Conservation (phyloP, 1,140 invertebrate species). For the Brachionus manjavacas region DNA sequence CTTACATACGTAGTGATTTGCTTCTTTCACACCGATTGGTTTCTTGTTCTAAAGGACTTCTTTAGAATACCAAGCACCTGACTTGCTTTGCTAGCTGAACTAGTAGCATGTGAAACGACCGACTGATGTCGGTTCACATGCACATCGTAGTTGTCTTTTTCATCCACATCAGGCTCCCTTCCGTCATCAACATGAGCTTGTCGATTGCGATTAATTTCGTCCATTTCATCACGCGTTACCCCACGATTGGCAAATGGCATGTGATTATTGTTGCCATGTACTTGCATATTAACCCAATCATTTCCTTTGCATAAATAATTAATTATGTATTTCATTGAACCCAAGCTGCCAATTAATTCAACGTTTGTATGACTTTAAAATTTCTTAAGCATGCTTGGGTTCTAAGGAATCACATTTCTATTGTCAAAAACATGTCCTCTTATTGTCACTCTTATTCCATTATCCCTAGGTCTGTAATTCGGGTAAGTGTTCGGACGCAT, state of each 20-base stretch:
- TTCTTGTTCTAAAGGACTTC: no score
- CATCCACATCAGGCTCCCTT: not conserved
- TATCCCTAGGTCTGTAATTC: not conserved
- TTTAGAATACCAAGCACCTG: no score
- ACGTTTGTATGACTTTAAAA: not conserved
- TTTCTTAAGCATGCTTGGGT: not conserved
- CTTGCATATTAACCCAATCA: not conserved
- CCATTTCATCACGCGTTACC: not conserved
- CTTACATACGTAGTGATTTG: no score
- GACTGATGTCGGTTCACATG: not conserved
- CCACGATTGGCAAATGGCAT: not conserved
- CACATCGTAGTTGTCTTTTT: not conserved
- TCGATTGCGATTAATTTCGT: not conserved
- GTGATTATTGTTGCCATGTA: not conserved
- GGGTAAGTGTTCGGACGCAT: not conserved
- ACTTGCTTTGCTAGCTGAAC: no score
- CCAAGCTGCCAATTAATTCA: not conserved
- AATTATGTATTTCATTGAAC: not conserved
- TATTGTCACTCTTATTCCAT: not conserved
- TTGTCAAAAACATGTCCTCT: not conserved
- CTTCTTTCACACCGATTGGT: no score
- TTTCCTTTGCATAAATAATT: conserved; percentile 7
- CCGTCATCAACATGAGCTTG: not conserved
- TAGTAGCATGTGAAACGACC: no score
- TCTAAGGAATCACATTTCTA: not conserved